phyloP scores from a whole-genome alignment of 30 jellyfish, hydroid and myxozoan genomes.

The Turritopsis dohrnii region DNA sequence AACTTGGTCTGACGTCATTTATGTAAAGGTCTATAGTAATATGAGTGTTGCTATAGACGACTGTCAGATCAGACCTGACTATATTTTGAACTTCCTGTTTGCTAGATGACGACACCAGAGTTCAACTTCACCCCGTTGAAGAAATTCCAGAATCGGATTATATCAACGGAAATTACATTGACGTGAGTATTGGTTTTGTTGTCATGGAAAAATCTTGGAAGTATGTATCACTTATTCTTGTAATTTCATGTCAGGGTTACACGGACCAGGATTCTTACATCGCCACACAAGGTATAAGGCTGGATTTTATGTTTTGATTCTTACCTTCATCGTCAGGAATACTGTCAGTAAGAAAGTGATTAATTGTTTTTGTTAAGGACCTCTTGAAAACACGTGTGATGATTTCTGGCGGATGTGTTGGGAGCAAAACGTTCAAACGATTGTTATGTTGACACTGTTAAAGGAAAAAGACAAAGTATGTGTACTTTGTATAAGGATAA shows the following conservation, averaged over 20 bases:
- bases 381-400: conserved; percentile 66
- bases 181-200: conserved; percentile 74
- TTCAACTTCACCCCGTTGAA: conserved; percentile 49
- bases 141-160: conserved; percentile 75
- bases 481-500: no score
- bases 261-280: conserved; percentile 43
- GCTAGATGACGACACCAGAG: conserved; percentile 91
- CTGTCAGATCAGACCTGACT: no score
- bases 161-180: conserved; percentile 82
- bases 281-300: conserved; percentile 67
- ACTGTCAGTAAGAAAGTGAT: background rate
- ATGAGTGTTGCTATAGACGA: no score
- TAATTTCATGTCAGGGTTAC: conserved; percentile 48
- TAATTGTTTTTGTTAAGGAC: conserved; percentile 53
- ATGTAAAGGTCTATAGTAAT: no score
- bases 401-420: conserved; percentile 95
- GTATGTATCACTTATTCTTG: background rate
- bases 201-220: background rate
- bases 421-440: conserved; percentile 57
- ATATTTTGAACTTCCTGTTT: background rate
- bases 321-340: background rate
- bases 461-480: conserved; percentile 67
- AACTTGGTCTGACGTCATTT: no score
- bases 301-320: background rate
- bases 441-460: conserved; percentile 71